These are phyloP conservation scores for Typhlichthys eigenmanni DNA, from an alignment of 2,797 vertebrate genomes.

Conservation along the genomic window DNA sequence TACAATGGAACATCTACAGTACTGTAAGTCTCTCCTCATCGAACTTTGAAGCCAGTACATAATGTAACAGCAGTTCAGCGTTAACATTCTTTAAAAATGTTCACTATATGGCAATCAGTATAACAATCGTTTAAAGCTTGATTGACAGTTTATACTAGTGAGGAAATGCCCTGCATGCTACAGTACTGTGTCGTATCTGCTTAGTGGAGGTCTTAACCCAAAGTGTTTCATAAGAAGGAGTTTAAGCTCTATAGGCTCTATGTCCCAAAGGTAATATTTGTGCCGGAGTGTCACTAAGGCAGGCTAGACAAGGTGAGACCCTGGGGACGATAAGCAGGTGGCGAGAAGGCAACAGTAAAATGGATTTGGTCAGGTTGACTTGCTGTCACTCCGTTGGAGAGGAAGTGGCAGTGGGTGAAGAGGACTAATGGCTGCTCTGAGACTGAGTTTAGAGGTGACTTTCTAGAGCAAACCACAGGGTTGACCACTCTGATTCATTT, in stretches of 20 bases:
- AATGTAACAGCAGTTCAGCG: too few relatives aligned
- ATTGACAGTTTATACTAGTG: too few relatives aligned
- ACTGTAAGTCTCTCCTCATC: too few relatives aligned
- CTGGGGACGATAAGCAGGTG: conserved; percentile 45
- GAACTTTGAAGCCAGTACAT: too few relatives aligned
- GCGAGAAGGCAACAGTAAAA: conserved; percentile 46
- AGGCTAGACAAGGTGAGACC: conserved; percentile 62
- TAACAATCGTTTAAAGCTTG: too few relatives aligned
- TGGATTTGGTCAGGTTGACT: conserved; percentile 57
- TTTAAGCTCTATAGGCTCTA: too few relatives aligned
- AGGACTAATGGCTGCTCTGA: conserved; percentile 57
- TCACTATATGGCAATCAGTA: too few relatives aligned
- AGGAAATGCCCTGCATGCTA: too few relatives aligned
- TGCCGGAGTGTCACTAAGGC: conserved; percentile 59
- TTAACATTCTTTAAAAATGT: too few relatives aligned
- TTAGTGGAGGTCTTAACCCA: conserved; percentile 2
- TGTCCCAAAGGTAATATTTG: conserved; percentile 17
- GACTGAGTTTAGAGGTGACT: conserved; percentile 63
- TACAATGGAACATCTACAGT: too few relatives aligned
- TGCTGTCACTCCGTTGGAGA: conserved; percentile 56
- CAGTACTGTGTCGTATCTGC: too few relatives aligned
- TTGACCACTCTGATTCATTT: conserved; percentile 56
- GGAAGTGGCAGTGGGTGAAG: conserved; percentile 47
- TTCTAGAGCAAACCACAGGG: conserved; percentile 55
- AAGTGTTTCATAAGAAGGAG: conserved; percentile 1